Evolutionary conservation across 2,888 invertebrate species (phyloP).

Genomic region (Podotricha telesiphe): DNA sequence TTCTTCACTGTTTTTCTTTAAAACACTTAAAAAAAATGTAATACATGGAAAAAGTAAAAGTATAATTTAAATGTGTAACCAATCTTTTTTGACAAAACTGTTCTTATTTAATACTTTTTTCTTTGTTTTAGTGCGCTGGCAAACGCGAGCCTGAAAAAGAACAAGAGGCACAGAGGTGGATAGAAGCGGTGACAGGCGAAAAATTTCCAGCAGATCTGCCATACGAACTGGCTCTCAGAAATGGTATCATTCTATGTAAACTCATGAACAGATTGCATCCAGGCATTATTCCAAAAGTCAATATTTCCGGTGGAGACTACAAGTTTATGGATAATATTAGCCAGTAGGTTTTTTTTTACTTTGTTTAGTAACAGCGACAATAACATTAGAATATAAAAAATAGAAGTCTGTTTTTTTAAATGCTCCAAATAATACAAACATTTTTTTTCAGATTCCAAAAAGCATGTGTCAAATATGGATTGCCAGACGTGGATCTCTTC

Average conservation of each 20-base stretch:
- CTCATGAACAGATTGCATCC: constrained; percentile 95
- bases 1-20: no score
- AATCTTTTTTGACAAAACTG: no score
- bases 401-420: neutral
- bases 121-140: constrained; percentile 88
- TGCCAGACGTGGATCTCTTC: constrained; percentile 93
- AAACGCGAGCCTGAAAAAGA: constrained; percentile 92
- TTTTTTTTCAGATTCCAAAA: constrained; percentile 87
- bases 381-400: neutral
- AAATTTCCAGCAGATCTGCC: constrained; percentile 87
- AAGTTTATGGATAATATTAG: constrained; percentile 98
- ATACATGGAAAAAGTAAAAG: no score
- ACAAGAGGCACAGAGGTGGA: constrained; percentile 92
- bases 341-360: constrained; percentile 87
- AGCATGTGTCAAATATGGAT: constrained; percentile 92
- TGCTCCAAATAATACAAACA: constrained; percentile 22
- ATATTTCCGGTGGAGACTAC: constrained; percentile 93
- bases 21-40: no score
- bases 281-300: constrained; percentile 92
- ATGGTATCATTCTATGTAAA: constrained; percentile 93
- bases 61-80: no score
- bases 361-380: no score
- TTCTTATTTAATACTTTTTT: constrained; percentile 14
- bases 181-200: constrained; percentile 91
- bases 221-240: constrained; percentile 91